Percentiles rank a stretch among this genome's conserved stretches.
Evolutionary conservation across 30 jellyfish, hydroid and myxozoan species (phyloP).

Genomic region (Rhopilema esculentum): DNA sequence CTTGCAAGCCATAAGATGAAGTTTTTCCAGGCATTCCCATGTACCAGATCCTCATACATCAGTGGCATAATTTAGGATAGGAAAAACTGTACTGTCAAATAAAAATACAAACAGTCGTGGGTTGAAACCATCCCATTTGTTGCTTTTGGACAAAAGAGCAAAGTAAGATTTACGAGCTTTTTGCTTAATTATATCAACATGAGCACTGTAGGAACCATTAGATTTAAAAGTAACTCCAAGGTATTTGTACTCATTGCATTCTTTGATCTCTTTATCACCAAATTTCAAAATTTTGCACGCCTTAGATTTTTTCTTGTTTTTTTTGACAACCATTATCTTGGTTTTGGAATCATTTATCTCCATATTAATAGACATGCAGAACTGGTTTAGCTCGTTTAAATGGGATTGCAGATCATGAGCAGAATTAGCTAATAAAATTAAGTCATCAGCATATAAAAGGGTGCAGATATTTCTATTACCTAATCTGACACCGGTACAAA

Average conservation of each 20-base stretch:
- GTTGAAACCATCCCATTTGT: conserved; percentile 4
- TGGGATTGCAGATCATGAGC: neutral
- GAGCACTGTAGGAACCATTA: conserved; percentile 5
- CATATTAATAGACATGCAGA: conserved; percentile 1
- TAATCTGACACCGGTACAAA: neutral
- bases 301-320: neutral
- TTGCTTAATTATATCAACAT: conserved; percentile 2
- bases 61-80: neutral
- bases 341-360: neutral
- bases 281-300: neutral
- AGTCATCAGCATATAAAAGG: neutral
- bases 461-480: neutral
- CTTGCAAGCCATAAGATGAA: conserved; percentile 16
- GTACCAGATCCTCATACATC: neutral
- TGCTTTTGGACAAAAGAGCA: conserved; percentile 4
- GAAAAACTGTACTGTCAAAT: neutral
- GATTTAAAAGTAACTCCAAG: conserved; percentile 17
- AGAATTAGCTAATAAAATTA: neutral
- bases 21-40: neutral
- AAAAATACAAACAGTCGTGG: neutral
- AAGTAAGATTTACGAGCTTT: too few relatives aligned
- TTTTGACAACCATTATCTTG: neutral
- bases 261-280: neutral
- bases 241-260: conserved; percentile 9
- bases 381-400: neutral